A percentile compares a stretch with the other conserved stretches of the same genome.
Evolutionary conservation across 1,140 invertebrate genomes (phyloP).

Genomic region (Pemphigus obesinymphae): DNA sequence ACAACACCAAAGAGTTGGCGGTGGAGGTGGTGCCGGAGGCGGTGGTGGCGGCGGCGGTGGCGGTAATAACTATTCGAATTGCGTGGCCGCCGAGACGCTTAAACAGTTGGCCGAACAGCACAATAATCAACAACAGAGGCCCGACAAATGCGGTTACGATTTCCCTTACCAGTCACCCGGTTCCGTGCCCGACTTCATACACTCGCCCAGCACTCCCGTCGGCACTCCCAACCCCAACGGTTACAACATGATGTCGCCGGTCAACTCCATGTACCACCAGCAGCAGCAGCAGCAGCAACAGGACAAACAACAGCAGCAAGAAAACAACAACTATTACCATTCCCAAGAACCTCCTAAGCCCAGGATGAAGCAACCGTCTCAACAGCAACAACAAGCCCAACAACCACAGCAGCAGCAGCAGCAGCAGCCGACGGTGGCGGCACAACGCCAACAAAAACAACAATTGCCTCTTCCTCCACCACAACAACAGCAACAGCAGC

Average conservation of each 20-base stretch:
- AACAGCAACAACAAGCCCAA: neutral
- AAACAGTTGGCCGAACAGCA: conserved; percentile 96
- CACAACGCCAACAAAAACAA: neutral
- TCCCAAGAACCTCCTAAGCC: neutral
- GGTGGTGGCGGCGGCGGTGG: neutral
- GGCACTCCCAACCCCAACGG: conserved; percentile 26
- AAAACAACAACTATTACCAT: conserved; percentile 26
- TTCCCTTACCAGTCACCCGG: conserved; percentile 31
- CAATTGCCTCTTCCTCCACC: neutral
- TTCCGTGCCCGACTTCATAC: conserved; percentile 33
- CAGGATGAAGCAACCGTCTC: conserved; percentile 28
- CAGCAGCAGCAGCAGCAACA: conserved; percentile 24
- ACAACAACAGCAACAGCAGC: no score
- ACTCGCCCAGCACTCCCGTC: conserved; percentile 24
- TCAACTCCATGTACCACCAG: conserved; percentile 33
- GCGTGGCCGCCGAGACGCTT: conserved; percentile 84
- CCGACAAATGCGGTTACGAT: conserved; percentile 29
- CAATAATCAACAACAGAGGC: conserved; percentile 29
- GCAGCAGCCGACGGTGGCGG: neutral
- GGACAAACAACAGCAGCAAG: conserved; percentile 1
- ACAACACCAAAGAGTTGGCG: neutral
- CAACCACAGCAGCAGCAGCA: neutral
- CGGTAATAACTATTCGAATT: conserved; percentile 48
- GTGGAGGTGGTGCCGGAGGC: neutral
- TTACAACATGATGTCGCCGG: conserved; percentile 34